These are phyloP conservation scores for Pristionchus japonicus DNA, from an alignment of 2,888 invertebrate species.

Conservation along the genomic window DNA sequence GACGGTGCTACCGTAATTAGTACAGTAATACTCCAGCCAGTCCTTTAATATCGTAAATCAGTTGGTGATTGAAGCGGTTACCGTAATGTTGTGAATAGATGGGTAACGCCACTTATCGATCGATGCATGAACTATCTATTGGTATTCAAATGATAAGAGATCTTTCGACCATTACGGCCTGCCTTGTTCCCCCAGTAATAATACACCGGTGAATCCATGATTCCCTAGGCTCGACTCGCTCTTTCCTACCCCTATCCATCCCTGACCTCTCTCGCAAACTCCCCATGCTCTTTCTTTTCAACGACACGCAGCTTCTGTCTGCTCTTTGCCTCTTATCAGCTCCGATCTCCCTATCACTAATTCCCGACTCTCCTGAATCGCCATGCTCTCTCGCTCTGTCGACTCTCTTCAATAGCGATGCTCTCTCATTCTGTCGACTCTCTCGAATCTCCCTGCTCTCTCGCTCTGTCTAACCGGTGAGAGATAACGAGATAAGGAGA, in stretches of 20 bases:
- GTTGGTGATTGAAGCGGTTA: too few relatives aligned
- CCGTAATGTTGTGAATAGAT: too few relatives aligned
- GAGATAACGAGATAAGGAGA: neutral
- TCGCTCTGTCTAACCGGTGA: neutral
- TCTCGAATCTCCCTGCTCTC: neutral
- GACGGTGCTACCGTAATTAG: neutral
- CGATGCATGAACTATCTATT: too few relatives aligned
- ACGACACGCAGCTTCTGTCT: slow-evolving; percentile 24
- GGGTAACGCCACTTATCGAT: too few relatives aligned
- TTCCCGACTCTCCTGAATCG: neutral
- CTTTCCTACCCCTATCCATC: neutral
- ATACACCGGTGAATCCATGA: neutral
- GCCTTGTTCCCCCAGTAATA: neutral
- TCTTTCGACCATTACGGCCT: too few relatives aligned
- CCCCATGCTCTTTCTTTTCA: neutral
- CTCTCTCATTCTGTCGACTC: neutral
- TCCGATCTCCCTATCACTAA: neutral
- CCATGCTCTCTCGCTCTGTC: neutral
- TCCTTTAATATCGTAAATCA: too few relatives aligned
- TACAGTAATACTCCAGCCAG: too few relatives aligned
- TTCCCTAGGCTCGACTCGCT: too few relatives aligned
- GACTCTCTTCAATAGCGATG: neutral
- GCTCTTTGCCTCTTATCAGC: neutral
- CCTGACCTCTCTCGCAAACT: neutral
- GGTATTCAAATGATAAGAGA: too few relatives aligned